Evolutionary conservation across 2,113 vertebrate species (phyloP), one percentile per base, ranked within the genome.

Genomic region (Dipodomys ordii): DNA sequence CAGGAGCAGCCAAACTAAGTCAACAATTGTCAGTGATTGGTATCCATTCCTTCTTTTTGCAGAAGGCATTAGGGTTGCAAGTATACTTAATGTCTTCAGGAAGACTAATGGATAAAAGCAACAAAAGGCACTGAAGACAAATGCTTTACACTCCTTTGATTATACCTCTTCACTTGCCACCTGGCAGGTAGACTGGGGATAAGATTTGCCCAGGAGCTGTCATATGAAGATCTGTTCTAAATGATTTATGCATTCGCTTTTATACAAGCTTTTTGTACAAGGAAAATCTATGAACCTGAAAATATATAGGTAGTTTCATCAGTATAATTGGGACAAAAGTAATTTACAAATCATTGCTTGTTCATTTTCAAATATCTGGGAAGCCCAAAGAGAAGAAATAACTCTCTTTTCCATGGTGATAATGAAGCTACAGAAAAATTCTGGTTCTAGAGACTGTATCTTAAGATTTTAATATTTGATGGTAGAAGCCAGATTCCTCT

Each of bases 321-420:
- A 62, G 89, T 60, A 32, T 25, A 49, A 77, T 62, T 91, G 35
- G 46, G 65, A 92, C 35, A 91, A 84, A 95, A 87, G 80, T 83
- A 80, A 91, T 83, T 80, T 46, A 79, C 6, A 87, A 10, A 69
- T 12, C 73, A 46, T 83, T 88, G 46, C 67, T 93, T 60, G 4
- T 28, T 86, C 67, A 87, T 2, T 39, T 13, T 32, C 68, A n/a
- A 69, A 10, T 77, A 92, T 83, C 57, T 80, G 46, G 22, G 28
- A 90, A 85, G 6, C 13, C 28, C n/a, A 71, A 20, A 79, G 67
- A 67, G 28, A 13, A 64, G 72, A 44, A 53, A 25, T 7, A 76
- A 22, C 39, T 35, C 46, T 2, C 82, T 87, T 86, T 83, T 94
- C 49, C 23, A 68, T 57, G 6, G 12, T 67, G 4, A 77, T 49